These are phyloP conservation scores for Ctenodactylus gundi DNA, from an alignment of 2,113 vertebrate species.

Conservation along the genomic window DNA sequence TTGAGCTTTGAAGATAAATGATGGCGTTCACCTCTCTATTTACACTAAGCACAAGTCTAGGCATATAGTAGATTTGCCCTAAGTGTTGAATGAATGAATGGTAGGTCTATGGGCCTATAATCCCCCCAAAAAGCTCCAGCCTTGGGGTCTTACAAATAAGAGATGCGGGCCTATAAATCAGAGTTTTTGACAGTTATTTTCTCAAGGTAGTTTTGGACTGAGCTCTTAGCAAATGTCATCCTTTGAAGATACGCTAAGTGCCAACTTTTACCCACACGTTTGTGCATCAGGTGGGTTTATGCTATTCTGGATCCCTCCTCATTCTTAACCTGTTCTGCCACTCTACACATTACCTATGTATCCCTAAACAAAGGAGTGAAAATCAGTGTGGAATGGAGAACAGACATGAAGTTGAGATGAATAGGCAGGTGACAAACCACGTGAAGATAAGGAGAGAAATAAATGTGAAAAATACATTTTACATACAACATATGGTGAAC, in stretches of 20 bases:
- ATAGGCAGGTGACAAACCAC: background rate
- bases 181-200: background rate
- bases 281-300: background rate
- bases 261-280: background rate
- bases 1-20: too few relatives aligned
- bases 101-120: background rate
- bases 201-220: background rate
- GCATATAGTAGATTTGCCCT: background rate
- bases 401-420: background rate
- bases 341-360: background rate
- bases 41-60: background rate
- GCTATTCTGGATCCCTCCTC: too few relatives aligned
- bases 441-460: background rate
- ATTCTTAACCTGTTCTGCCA: background rate
- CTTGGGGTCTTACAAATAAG: background rate
- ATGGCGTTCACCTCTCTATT: background rate
- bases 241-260: background rate
- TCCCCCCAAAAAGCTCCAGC: background rate
- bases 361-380: fast-evolving
- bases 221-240: background rate
- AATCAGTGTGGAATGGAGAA: background rate
- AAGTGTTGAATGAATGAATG: background rate
- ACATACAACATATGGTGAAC: background rate
- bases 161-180: background rate
- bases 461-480: background rate